Conservation (phyloP, 2,797 vertebrate genomes). For the Xyrichtys novacula region DNA sequence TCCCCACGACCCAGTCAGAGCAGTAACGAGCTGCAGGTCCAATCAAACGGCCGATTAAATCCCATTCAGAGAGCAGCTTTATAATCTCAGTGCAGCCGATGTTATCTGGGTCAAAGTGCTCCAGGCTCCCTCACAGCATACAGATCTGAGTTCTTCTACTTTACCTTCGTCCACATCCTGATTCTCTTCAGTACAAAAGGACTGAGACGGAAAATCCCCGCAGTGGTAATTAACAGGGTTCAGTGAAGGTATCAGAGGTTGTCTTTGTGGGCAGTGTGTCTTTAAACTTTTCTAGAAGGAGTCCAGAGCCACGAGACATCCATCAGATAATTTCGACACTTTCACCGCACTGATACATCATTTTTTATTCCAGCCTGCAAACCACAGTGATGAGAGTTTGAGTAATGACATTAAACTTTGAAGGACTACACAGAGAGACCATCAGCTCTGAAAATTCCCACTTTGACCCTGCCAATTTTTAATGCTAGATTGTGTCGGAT, state of each 20-base stretch:
- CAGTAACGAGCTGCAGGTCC: constrained; percentile 34
- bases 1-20: constrained; percentile 13
- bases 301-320: not conserved
- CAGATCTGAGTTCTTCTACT: constrained; percentile 12
- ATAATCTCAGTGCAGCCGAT: constrained; percentile 43
- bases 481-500: not conserved
- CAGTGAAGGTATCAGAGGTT: not conserved
- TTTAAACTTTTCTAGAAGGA: not conserved
- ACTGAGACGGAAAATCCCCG: not conserved
- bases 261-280: not conserved
- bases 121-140: constrained; percentile 37
- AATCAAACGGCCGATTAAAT: constrained; percentile 58
- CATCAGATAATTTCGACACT: not conserved
- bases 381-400: not conserved
- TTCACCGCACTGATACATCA: not conserved
- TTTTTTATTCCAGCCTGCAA: not conserved
- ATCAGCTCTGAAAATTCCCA: too few relatives aligned
- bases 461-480: not conserved
- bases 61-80: constrained; percentile 35
- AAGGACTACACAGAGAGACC: not conserved
- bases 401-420: not conserved
- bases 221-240: not conserved
- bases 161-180: not conserved
- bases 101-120: constrained; percentile 40
- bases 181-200: not conserved